Evolutionary conservation across 2,888 invertebrate genomes (phyloP), one percentile per base, ranked within the genome.

Genomic region (Helicoverpa assulta): DNA sequence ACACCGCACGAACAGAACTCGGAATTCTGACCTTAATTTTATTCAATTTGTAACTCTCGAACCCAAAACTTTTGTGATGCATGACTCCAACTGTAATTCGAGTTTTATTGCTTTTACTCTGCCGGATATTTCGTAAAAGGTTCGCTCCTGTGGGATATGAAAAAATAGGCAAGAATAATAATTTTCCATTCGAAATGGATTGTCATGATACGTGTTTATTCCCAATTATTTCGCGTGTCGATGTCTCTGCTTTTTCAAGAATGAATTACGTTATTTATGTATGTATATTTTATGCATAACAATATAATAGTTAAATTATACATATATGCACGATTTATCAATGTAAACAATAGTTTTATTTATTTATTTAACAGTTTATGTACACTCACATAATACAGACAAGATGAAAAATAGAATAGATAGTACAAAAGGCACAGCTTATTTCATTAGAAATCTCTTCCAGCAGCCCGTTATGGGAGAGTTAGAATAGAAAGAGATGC

Each of bases 1-100:
- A 83, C 74, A 75, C 72, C 67, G 56, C 62, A 79, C 83, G 79
- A 66, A 79, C 83, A 78, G 77, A 74, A 86, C 82, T 82, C 86
- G 82, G 86, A 88, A 88, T 87, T 83, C 86, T 87, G 88, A 85
- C 92, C 93, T 92, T 92, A 93, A 94, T 94, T 94, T 94, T 91
- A 94, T 95, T 94, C 94, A 94, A 94, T 95, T 94, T 93, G 93
- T 89, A 92, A 93, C 92, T 93, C 91, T 89, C 88, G 88, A 88
- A 91, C 94, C 94, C 94, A 88, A 94, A 94, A 95, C 93, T 94
- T 94, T 90, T 85, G 89, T 94, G 93, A 94, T 92, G 93, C 91
- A 94, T 93, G 93, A 94, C 90, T 93, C 90, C 86, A 90, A 90
- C 92, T 90, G 91, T 94, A 94, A 94, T 94, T 94, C 90, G 92